These are phyloP conservation scores for Turdus rufiventris DNA, from an alignment of 2,113 vertebrate genomes.

Conservation along the genomic window DNA sequence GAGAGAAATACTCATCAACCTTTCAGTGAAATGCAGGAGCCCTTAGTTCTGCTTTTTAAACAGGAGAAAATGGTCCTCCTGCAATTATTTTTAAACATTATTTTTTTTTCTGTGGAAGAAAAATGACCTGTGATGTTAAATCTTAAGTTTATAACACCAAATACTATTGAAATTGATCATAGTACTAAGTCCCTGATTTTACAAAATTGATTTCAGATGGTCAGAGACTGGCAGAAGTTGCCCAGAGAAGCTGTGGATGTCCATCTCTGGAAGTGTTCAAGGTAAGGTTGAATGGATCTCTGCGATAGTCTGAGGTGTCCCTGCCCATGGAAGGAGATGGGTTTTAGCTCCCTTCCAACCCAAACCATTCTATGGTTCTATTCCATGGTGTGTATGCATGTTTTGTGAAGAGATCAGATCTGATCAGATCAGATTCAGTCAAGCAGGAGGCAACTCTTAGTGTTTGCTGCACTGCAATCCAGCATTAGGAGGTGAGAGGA, in stretches of 20 bases:
- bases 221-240: neutral
- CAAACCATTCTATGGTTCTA: neutral
- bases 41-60: neutral
- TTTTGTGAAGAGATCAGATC: too few species aligned
- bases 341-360: neutral
- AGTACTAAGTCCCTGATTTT: neutral
- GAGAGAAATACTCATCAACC: neutral
- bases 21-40: neutral
- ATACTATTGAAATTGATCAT: neutral
- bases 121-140: neutral
- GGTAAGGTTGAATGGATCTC: neutral
- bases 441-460: rapidly evolving
- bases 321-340: neutral
- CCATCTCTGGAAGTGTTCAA: neutral
- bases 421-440: neutral
- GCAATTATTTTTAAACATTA: neutral
- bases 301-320: neutral
- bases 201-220: neutral
- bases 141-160: neutral
- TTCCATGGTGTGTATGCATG: too few species aligned
- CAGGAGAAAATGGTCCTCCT: neutral
- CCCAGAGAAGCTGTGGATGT: neutral
- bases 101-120: neutral
- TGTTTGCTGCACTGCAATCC: neutral
- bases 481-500: neutral